Percentiles rank a stretch among this genome's conserved stretches.
phyloP scores from a whole-genome alignment of 2,113 vertebrate species.

The Onychostoma macrolepis region DNA sequence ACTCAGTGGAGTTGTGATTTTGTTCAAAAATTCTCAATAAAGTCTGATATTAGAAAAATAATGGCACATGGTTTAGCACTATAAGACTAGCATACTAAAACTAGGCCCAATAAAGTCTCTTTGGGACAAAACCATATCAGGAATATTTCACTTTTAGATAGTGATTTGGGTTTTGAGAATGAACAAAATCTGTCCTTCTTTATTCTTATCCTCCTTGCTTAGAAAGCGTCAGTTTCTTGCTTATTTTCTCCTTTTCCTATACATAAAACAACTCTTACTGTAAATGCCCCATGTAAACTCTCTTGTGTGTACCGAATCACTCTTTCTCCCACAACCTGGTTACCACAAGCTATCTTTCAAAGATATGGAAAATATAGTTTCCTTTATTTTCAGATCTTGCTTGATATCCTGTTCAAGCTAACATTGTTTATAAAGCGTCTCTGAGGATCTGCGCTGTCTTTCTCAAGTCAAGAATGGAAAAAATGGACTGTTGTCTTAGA shows the following conservation, averaged over 20 bases:
- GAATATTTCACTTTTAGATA: neutral
- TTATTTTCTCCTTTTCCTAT: neutral
- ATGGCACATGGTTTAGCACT: neutral
- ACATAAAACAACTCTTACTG: neutral
- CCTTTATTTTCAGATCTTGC: slow-evolving; percentile 19
- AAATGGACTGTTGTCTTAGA: slow-evolving; percentile 71
- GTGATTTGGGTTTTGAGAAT: neutral
- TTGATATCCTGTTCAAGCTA: slow-evolving; percentile 68
- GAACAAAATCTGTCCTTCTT: neutral
- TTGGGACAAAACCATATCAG: neutral
- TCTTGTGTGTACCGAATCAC: neutral
- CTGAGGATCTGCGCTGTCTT: slow-evolving; percentile 76
- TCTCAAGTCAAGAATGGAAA: slow-evolving; percentile 70
- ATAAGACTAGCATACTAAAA: neutral
- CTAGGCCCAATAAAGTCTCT: neutral
- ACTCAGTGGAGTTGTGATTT: neutral
- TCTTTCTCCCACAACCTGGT: neutral
- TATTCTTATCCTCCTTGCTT: neutral
- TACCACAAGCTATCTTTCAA: neutral
- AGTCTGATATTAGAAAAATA: too few relatives aligned
- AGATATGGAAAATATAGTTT: neutral
- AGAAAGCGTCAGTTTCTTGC: neutral
- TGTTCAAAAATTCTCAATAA: too few relatives aligned
- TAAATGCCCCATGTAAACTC: neutral
- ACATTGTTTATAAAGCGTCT: slow-evolving; percentile 78